Evolutionary conservation across 2,888 invertebrate genomes (phyloP).

Genomic region (Synanthedon formicaeformis): DNA sequence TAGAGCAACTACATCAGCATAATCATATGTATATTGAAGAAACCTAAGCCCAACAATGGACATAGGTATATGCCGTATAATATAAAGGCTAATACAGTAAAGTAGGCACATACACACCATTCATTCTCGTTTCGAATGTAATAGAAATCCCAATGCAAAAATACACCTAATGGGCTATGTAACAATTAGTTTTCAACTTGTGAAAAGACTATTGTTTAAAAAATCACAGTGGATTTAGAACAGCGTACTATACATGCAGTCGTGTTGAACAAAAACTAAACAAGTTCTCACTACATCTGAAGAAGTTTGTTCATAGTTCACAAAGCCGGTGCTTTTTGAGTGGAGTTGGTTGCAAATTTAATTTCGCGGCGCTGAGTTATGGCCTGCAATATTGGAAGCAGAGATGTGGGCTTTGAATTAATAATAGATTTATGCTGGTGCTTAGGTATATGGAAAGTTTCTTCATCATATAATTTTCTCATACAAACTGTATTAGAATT

Average conservation of each 20-base stretch:
- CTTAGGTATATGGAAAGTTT: background rate
- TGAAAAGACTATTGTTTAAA: background rate
- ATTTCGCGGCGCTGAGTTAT: constrained; percentile 22
- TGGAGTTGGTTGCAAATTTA: constrained; percentile 23
- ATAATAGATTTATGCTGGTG: constrained; percentile 3
- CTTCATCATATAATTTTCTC: background rate
- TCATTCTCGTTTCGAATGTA: too few relatives aligned
- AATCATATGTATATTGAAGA: too few relatives aligned
- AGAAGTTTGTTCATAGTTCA: constrained; percentile 2
- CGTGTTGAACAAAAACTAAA: constrained; percentile 1
- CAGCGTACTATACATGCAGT: background rate
- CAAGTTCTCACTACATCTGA: background rate
- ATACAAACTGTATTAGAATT: too few relatives aligned
- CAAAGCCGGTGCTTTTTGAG: constrained; percentile 13
- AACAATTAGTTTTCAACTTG: background rate
- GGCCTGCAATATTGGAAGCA: constrained; percentile 18
- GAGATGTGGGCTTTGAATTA: constrained; percentile 4
- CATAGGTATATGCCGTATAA: too few relatives aligned
- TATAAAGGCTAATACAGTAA: too few relatives aligned
- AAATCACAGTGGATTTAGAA: background rate
- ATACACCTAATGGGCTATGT: too few relatives aligned
- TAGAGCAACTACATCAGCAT: too few relatives aligned
- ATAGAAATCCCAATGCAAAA: too few relatives aligned
- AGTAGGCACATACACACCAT: too few relatives aligned
- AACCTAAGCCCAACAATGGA: too few relatives aligned